Evolutionary conservation across 2,888 invertebrate genomes (phyloP).

Genomic region (Pherbina coryleti): DNA sequence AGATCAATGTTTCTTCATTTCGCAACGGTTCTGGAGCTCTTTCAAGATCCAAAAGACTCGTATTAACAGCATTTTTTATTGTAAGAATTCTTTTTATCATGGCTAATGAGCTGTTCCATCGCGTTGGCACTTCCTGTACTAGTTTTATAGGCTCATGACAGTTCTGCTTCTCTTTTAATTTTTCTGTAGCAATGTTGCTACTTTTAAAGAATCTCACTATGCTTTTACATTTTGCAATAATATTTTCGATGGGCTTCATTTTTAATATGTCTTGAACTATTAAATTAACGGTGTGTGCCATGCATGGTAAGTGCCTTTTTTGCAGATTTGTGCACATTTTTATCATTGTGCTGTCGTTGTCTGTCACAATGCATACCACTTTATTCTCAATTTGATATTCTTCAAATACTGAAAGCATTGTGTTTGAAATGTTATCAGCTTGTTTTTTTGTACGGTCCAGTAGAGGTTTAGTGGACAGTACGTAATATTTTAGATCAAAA

Average conservation of each 20-base stretch:
- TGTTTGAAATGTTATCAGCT: too few relatives aligned
- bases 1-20: too few relatives aligned
- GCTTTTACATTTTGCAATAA: background rate
- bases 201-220: conserved; percentile 12
- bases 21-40: too few relatives aligned
- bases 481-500: too few relatives aligned
- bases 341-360: background rate
- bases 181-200: background rate
- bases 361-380: background rate
- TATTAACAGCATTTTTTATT: too few relatives aligned
- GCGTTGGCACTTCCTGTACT: conserved; percentile 2
- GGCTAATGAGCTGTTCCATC: conserved; percentile 9
- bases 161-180: background rate
- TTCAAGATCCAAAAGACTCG: too few relatives aligned
- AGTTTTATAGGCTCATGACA: conserved; percentile 10
- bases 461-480: too few relatives aligned
- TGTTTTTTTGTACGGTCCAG: too few relatives aligned
- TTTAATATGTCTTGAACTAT: background rate
- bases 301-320: conserved; percentile 5
- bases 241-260: too few relatives aligned
- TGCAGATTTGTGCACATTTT: background rate
- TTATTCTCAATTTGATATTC: background rate
- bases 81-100: conserved; percentile 11
- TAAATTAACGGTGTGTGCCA: conserved; percentile 4
- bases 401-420: background rate